A percentile compares a stretch with the other conserved stretches of the same genome.
Conservation (phyloP, 2,888 invertebrate species). For the Carabus problematicus region DNA sequence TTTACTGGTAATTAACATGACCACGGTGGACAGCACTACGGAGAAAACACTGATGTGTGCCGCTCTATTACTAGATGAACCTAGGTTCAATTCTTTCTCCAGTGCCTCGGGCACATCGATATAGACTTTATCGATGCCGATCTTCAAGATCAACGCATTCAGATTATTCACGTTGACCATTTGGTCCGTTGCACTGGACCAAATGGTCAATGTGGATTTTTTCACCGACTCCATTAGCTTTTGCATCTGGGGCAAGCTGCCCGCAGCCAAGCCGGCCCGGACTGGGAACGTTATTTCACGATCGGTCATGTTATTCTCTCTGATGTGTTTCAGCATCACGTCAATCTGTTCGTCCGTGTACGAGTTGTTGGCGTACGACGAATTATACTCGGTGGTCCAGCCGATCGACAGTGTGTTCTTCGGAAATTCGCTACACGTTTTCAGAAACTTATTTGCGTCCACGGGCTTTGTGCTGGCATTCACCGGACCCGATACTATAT, state of each 20-base stretch:
- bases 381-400: conserved; percentile 79
- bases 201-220: conserved; percentile 78
- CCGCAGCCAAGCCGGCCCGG: conserved; percentile 72
- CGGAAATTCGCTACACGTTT: conserved; percentile 64
- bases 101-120: conserved; percentile 78
- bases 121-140: conserved; percentile 74
- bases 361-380: conserved; percentile 61
- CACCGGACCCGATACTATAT: conserved; percentile 80
- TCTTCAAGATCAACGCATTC: conserved; percentile 68
- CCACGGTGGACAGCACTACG: neutral
- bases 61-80: conserved; percentile 10
- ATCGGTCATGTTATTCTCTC: conserved; percentile 60
- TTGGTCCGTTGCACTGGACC: conserved; percentile 73
- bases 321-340: conserved; percentile 67
- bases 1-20: conserved; percentile 5
- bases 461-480: conserved; percentile 68
- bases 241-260: conserved; percentile 68
- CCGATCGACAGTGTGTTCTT: conserved; percentile 78
- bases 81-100: conserved; percentile 61
- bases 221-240: conserved; percentile 65
- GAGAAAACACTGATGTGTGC: neutral
- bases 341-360: conserved; percentile 72
- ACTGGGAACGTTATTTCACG: conserved; percentile 84
- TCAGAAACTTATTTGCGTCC: conserved; percentile 70
- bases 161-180: conserved; percentile 70